Percentiles rank a stretch among this genome's conserved stretches.
Evolutionary conservation across 2,797 vertebrate genomes (phyloP).

Genomic region (Gambelia wislizenii): DNA sequence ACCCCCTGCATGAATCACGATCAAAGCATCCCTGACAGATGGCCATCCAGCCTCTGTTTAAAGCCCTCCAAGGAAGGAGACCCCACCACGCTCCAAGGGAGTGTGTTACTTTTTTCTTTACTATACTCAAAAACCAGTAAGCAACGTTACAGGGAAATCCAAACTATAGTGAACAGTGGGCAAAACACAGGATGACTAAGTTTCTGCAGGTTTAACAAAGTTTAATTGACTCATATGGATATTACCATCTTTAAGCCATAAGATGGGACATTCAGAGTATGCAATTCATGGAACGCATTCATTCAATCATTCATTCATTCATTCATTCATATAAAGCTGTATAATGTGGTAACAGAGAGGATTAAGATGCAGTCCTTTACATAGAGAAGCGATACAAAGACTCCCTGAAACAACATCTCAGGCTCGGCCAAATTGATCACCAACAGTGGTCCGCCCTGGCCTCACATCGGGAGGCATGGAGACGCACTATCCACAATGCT

Average conservation of each 20-base stretch:
- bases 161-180: constrained; percentile 2
- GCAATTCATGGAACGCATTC: neutral
- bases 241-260: neutral
- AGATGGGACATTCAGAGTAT: neutral
- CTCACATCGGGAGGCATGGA: too few relatives aligned
- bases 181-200: rapidly evolving
- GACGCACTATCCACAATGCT: too few relatives aligned
- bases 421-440: too few relatives aligned
- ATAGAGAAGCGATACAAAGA: too few relatives aligned
- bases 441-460: too few relatives aligned
- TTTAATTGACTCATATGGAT: neutral
- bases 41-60: too few relatives aligned
- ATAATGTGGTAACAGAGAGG: neutral
- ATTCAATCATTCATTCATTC: neutral
- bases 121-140: neutral
- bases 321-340: neutral
- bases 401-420: too few relatives aligned
- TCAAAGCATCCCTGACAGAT: too few relatives aligned
- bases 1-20: too few relatives aligned
- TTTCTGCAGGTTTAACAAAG: too few relatives aligned
- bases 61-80: too few relatives aligned
- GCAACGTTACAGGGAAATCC: neutral
- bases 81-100: too few relatives aligned
- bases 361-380: neutral
- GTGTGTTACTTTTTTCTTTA: neutral